A percentile compares a stretch with the other conserved stretches of the same genome.
These are phyloP conservation scores for Uropsilus gracilis DNA, from an alignment of 2,113 vertebrate species.

Conservation along the genomic window DNA sequence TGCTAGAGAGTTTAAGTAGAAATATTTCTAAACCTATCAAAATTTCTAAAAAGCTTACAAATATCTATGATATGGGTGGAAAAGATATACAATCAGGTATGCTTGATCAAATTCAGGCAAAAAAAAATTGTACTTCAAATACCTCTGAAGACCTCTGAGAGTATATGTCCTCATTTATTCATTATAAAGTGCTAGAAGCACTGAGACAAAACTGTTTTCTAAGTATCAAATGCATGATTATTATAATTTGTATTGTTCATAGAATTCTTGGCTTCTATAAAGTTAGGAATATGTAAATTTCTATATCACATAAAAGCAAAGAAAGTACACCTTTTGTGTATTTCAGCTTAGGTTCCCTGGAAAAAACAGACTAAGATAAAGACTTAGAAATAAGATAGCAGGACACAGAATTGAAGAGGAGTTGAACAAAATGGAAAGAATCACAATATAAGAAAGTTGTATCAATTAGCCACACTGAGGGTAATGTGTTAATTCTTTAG, in stretches of 20 bases:
- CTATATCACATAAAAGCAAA: constrained; percentile 2
- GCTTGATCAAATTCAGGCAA: not conserved
- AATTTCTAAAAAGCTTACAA: constrained; percentile 49
- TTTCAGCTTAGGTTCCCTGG: not conserved
- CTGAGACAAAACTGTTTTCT: not conserved
- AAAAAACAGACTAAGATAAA: not conserved
- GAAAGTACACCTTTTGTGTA: not conserved
- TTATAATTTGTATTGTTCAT: not conserved
- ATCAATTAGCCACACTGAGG: not conserved
- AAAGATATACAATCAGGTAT: not conserved
- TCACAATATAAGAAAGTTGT: not conserved
- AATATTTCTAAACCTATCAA: constrained; percentile 31
- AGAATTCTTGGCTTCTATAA: not conserved
- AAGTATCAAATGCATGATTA: not conserved
- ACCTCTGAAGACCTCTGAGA: not conserved
- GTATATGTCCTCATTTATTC: not conserved
- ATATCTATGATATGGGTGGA: not conserved
- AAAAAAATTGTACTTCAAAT: constrained; percentile 11
- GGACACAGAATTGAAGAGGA: not conserved
- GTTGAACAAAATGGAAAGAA: not conserved
- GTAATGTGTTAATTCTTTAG: not conserved
- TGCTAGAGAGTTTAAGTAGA: constrained; percentile 34
- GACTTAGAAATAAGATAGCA: not conserved
- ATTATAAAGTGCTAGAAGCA: not conserved
- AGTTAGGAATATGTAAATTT: not conserved